A percentile compares a stretch with the other conserved stretches of the same genome.
Conservation (phyloP, 2,888 invertebrate genomes). For the Desoria tigrina region DNA sequence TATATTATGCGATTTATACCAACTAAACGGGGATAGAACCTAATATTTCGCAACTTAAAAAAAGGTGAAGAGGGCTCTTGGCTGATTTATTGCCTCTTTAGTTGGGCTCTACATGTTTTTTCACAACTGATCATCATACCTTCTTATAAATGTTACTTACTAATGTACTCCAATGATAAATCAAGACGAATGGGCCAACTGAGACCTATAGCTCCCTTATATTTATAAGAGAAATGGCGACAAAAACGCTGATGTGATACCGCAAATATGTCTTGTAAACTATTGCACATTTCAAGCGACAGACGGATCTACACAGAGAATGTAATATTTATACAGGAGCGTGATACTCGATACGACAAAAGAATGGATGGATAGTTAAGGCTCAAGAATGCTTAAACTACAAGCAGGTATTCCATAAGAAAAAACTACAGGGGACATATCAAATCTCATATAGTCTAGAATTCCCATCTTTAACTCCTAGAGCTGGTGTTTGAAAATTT, state of each 20-base stretch:
- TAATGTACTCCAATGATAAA: conserved; percentile 26
- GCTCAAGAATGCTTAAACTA: not conserved
- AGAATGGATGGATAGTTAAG: not conserved
- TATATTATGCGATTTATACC: too few species aligned
- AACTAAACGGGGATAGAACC: too few species aligned
- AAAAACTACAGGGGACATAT: too few species aligned
- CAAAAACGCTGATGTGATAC: too few species aligned
- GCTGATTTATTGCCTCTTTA: conserved; percentile 40
- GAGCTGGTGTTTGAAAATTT: too few species aligned
- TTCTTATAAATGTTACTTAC: not conserved
- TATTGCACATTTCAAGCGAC: not conserved
- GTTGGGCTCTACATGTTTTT: conserved; percentile 10
- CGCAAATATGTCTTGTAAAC: too few species aligned
- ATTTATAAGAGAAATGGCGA: too few species aligned
- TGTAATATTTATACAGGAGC: too few species aligned
- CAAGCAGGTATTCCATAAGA: not conserved
- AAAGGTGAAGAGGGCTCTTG: not conserved
- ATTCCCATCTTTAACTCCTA: too few species aligned
- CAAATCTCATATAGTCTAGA: too few species aligned
- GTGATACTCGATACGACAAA: not conserved
- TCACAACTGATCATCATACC: conserved; percentile 4
- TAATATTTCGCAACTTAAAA: conserved; percentile 1
- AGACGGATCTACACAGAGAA: too few species aligned
- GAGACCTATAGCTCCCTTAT: too few species aligned
- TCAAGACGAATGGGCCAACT: conserved; percentile 32